phyloP scores from a whole-genome alignment of 1,140 invertebrate species.

The Bemisia tabaci region DNA sequence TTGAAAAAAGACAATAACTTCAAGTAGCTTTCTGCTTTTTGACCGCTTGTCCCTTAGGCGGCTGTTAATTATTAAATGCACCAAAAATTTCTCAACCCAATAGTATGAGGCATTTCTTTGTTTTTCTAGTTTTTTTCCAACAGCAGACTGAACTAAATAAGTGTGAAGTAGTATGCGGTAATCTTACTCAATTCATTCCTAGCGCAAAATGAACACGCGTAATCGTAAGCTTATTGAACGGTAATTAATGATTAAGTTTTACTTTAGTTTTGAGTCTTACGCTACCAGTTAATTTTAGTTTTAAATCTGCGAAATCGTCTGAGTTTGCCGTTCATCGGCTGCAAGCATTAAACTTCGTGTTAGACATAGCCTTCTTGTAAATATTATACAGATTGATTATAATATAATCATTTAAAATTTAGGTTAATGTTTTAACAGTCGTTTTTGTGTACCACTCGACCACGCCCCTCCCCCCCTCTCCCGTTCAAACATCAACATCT shows the following conservation, averaged over 20 bases:
- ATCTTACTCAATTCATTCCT: background rate
- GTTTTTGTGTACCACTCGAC: background rate
- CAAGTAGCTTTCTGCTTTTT: background rate
- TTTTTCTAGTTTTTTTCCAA: background rate
- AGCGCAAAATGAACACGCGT: background rate
- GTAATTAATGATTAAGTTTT: conserved; percentile 1
- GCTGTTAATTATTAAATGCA: too few species aligned
- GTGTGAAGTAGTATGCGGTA: background rate
- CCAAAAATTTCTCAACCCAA: too few species aligned
- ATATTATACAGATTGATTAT: background rate
- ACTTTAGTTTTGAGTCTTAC: background rate
- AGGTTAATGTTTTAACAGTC: background rate
- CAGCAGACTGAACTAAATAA: background rate
- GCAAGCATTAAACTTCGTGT: background rate
- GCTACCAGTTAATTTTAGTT: background rate
- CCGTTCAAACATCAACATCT: background rate
- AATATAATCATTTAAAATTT: background rate
- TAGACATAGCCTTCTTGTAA: background rate
- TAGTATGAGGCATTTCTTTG: background rate
- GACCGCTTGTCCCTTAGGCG: too few species aligned
- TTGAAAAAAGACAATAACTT: background rate
- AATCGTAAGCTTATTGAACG: background rate
- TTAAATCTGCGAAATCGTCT: too few species aligned
- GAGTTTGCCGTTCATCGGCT: too few species aligned
- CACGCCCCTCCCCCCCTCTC: too few species aligned